Evolutionary conservation across 1,140 invertebrate genomes (phyloP), one percentile per base, ranked within the genome.

Genomic region (Zophobas morio): DNA sequence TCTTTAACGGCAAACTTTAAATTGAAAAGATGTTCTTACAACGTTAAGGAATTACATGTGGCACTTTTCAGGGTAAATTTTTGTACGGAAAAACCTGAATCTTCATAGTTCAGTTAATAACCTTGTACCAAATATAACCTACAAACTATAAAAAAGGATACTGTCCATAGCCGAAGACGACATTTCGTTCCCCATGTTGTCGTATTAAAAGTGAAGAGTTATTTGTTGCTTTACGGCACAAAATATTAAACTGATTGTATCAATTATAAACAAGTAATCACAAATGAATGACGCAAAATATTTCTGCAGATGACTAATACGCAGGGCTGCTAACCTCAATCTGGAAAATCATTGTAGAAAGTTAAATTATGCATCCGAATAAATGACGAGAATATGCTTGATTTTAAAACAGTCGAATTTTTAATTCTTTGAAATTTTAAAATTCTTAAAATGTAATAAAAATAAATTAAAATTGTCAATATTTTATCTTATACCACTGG

Each of bases 1-100:
- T 99, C 97, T 88, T 99, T 99, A 0, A 97, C 96, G 75, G 98
- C 97, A 91, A 99, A 99, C 89, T 99, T 99, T 82, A 99, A 89
- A 91, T 99, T 99, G 85, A 99, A 99, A 60, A 99, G 89, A 89
- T 99, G 96, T 89, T 96, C 95, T 96, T 84, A 76, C 72, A 70
- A 73, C 72, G 42, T 82, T 88, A 86, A 88, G 87, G 84, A 84
- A 84, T 80, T 57, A 70, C 78, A 70, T 63, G 49, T 1, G 49
- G 0, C 49, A 53, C 3, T 51, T 20, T 20, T 20, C 20, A 20
- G 20, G 20, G 20, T 20, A 20, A 0, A 20, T 20, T 75, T 75
- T 75, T 60, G 37, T 1, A 60, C 0, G 0, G 6, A 70, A n/a
- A 0, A 70, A 39, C 40, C 6, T 35, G 20, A 47, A 70, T 46